Evolutionary conservation across 2,113 vertebrate genomes (phyloP).

Genomic region (Cebus imitator): DNA sequence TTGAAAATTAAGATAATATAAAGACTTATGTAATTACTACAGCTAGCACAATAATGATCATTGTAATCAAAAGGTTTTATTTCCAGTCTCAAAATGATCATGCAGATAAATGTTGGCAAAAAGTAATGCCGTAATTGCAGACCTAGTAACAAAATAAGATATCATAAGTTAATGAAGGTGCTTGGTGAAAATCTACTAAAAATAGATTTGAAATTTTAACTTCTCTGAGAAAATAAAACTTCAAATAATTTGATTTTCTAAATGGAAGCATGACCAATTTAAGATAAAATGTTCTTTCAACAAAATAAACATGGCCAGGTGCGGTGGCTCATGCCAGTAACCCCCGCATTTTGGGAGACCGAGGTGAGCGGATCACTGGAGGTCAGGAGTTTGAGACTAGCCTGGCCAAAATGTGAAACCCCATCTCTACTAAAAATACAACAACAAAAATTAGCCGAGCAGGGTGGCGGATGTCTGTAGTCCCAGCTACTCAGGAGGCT

Average conservation of each 20-base stretch:
- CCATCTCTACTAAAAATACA: no score
- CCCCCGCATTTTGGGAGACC: no score
- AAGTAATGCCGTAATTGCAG: background rate
- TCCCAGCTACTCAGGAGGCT: no score
- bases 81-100: background rate
- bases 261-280: background rate
- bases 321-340: no score
- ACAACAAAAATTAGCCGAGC: no score
- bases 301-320: background rate
- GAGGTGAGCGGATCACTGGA: no score
- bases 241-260: background rate
- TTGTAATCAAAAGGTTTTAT: background rate
- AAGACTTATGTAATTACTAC: constrained; percentile 4
- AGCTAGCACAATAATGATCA: background rate
- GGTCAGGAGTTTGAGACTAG: no score
- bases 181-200: background rate
- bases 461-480: no score
- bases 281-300: background rate
- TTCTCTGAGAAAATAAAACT: background rate
- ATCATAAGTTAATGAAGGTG: background rate
- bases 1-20: background rate
- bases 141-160: background rate
- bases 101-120: background rate
- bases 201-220: background rate
- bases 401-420: no score